These are phyloP conservation scores for Centropyge bicolor DNA, from an alignment of 2,797 vertebrate species.

Conservation along the genomic window DNA sequence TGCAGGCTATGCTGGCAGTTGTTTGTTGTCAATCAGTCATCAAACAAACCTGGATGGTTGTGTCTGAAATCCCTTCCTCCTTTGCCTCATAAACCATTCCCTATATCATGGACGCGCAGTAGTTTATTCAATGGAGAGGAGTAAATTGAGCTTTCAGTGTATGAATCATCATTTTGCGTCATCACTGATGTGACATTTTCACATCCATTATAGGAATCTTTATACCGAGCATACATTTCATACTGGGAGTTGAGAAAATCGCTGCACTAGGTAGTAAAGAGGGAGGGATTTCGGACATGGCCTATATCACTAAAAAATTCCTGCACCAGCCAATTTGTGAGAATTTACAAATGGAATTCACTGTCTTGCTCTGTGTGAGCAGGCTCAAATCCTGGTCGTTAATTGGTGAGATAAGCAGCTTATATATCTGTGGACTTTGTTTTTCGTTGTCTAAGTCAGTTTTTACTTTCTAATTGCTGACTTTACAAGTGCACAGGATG, in stretches of 20 bases:
- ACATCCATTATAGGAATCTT: not conserved
- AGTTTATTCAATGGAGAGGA: not conserved
- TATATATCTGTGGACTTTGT: constrained; percentile 5
- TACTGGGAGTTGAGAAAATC: not conserved
- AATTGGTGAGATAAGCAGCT: constrained; percentile 10
- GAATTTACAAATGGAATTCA: not conserved
- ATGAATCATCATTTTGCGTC: not conserved
- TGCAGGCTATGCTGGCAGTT: not conserved
- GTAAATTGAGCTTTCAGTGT: not conserved
- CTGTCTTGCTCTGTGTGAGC: not conserved
- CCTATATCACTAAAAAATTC: not conserved
- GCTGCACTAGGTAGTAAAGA: not conserved
- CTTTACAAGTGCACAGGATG: not conserved
- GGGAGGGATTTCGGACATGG: not conserved
- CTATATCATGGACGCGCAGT: not conserved
- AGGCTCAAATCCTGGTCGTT: constrained; percentile 2
- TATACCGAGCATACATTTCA: not conserved
- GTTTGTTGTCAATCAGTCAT: not conserved
- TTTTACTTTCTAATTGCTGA: constrained; percentile 7
- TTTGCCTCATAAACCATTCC: not conserved
- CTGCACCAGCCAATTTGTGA: not conserved
- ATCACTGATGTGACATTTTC: not conserved
- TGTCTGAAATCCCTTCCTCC: not conserved
- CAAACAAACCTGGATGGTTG: not conserved
- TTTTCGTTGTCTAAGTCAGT: not conserved